Percentiles rank a stretch among this genome's conserved stretches.
These are phyloP conservation scores for Halictus rubicundus DNA, from an alignment of 1,140 invertebrate genomes.

Conservation along the genomic window DNA sequence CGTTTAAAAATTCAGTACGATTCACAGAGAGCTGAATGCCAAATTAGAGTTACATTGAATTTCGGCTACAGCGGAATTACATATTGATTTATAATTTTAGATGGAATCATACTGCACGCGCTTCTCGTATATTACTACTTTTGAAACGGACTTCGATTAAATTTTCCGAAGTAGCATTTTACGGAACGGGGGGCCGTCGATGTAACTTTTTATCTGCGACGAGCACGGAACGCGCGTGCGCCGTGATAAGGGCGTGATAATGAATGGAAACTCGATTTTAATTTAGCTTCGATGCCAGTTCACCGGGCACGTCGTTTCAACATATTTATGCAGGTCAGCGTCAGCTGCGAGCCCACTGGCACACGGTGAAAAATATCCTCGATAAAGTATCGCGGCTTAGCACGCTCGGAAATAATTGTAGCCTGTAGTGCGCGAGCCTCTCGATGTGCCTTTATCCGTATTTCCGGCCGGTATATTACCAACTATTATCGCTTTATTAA, in stretches of 20 bases:
- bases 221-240: conserved; percentile 1
- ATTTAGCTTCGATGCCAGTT: conserved; percentile 49
- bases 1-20: no score
- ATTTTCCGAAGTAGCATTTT: no score
- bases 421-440: background rate
- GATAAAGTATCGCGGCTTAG: conserved; percentile 43
- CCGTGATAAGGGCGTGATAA: conserved; percentile 21
- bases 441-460: conserved; percentile 13
- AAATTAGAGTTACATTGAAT: no score
- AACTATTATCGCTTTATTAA: conserved; percentile 11
- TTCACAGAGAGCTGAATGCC: no score
- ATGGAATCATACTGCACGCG: no score
- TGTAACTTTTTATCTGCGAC: background rate
- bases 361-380: conserved; percentile 48
- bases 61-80: no score
- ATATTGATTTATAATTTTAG: no score
- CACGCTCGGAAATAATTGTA: conserved; percentile 35
- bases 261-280: conserved; percentile 54
- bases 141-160: no score
- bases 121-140: no score
- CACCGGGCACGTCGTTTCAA: conserved; percentile 35
- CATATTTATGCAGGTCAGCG: conserved; percentile 46
- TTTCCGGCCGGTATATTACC: background rate
- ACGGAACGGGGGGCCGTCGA: no score
- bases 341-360: conserved; percentile 37